A percentile compares a stretch with the other conserved stretches of the same genome.
Conservation (phyloP, 2,797 vertebrate species). For the Okamejei kenojei region DNA sequence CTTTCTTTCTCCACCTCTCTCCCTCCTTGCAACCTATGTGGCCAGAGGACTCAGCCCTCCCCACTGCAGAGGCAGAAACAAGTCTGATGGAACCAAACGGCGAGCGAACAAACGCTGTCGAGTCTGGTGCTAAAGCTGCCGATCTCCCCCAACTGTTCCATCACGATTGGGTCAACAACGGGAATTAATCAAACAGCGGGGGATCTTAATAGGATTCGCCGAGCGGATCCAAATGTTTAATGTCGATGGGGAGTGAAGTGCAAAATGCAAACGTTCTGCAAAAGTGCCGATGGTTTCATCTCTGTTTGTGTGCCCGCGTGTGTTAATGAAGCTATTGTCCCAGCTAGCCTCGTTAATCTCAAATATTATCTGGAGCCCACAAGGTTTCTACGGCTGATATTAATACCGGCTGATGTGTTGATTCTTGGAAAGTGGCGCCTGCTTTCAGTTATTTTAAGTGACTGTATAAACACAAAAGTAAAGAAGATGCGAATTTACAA, state of each 20-base stretch:
- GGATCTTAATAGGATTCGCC: too few species aligned
- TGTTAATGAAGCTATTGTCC: slow-evolving; percentile 23
- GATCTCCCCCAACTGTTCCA: neutral
- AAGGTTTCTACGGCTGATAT: slow-evolving; percentile 25
- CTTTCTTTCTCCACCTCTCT: neutral
- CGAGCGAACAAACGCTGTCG: too few species aligned
- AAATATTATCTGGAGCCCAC: slow-evolving; percentile 14
- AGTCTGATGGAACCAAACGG: neutral
- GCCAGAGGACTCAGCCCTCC: too few species aligned
- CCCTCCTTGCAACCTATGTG: neutral
- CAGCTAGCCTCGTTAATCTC: neutral
- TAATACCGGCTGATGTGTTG: slow-evolving; percentile 37
- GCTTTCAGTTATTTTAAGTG: slow-evolving; percentile 36
- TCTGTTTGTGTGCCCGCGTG: neutral
- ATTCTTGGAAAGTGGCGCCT: slow-evolving; percentile 35
- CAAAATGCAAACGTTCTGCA: too few species aligned
- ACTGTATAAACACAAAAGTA: slow-evolving; percentile 38
- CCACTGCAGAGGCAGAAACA: neutral
- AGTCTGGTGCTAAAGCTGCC: neutral
- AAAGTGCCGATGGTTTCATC: too few species aligned
- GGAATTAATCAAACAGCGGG: neutral
- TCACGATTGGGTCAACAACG: neutral
- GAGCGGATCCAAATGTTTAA: neutral
- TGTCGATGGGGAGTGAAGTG: too few species aligned
- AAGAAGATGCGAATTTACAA: slow-evolving; percentile 42